Base-by-base conservation (phyloP, 2,113 vertebrate species). In the Bagarius yarrelli region DNA sequence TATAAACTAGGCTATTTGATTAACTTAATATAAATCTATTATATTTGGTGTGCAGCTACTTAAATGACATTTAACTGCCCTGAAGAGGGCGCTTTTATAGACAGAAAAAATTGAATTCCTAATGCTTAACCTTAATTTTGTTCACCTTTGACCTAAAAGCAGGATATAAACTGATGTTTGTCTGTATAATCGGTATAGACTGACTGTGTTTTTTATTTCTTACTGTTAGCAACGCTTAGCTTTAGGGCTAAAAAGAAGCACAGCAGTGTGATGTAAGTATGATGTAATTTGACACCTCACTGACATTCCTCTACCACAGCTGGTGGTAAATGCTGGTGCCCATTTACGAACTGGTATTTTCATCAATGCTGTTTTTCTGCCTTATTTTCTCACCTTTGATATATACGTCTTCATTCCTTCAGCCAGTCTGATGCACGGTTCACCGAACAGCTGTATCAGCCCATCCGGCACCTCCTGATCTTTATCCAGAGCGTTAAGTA, bases 341-440 rank as follows among this genome's bases (percentile, higher is more conserved):
- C 36, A 40, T 6, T 4, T 3, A 4, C 6, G 36, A 6, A 40
- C 36, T 40, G 36, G 36, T 40, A 40, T 40, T 40, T 40, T 40
- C 36, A 40, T 40, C 36, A 40, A 40, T 40, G 36, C 3, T 40
- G 36, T 40, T 40, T 40, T 40, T 40, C 44, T 47, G 44, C 44
- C 9, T 47, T 47, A 47, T 47, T 4, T 8, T 11, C 11, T 47
- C 44, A 94, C 92, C 88, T 86, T 91, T 77, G 88, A 87, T 61
- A 91, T 87, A 0, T 92, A 93, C 56, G 88, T 83, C 86, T 91
- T 91, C 88, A 93, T 89, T 83, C 88, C 90, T 73, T 85, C 86
- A 34, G 90, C 91, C 84, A 95, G 84, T 84, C 89, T 90, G 78
- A 93, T 87, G 85, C 92, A 93, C 2, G 91, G 86, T 79, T 91